Evolutionary conservation across 2,113 vertebrate species (phyloP).

Genomic region (Pardalotus punctatus): DNA sequence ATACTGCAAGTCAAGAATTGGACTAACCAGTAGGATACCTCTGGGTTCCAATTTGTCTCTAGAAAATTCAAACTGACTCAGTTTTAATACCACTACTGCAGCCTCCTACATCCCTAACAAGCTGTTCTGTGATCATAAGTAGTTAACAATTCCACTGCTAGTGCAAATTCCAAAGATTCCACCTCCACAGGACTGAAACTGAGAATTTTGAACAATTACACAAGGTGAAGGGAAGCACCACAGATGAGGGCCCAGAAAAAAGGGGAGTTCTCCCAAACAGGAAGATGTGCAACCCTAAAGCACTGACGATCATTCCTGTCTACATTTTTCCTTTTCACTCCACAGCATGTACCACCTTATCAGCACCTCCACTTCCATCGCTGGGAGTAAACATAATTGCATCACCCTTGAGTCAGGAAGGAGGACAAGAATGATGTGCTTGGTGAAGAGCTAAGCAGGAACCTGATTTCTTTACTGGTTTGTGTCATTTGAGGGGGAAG

Average conservation of each 20-base stretch:
- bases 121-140: background rate
- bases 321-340: background rate
- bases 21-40: background rate
- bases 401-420: background rate
- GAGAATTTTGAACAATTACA: background rate
- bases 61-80: background rate
- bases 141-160: background rate
- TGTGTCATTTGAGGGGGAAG: background rate
- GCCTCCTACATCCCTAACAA: background rate
- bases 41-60: background rate
- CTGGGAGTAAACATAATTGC: background rate
- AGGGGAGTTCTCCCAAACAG: background rate
- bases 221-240: rapidly evolving
- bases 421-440: background rate
- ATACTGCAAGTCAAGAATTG: background rate
- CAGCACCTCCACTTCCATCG: background rate
- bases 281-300: background rate
- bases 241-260: background rate
- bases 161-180: background rate
- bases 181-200: background rate
- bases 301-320: background rate
- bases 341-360: background rate
- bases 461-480: background rate
- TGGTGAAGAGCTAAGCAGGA: background rate
- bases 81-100: background rate